Evolutionary conservation across 2,888 invertebrate species (phyloP), one percentile per base, ranked within the genome.

Genomic region (Taenaris catops): DNA sequence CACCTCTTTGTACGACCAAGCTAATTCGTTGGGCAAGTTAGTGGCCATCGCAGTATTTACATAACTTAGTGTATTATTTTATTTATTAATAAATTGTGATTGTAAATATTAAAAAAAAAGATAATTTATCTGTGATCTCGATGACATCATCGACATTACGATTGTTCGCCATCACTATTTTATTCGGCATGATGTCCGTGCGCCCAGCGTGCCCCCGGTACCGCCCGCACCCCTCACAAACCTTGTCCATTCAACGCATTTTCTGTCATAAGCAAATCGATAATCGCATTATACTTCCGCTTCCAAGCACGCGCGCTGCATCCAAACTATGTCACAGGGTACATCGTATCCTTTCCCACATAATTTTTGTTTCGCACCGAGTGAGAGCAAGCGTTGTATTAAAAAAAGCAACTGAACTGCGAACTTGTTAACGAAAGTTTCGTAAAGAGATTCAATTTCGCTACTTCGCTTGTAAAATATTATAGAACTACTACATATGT

Each of bases 241-340:
- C 70, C 72, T 63, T 63, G 62, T 74, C 76, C 83, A 84, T 84
- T 84, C 84, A 84, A 80, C 74, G 81, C 81, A 80, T 78, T 76
- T 76, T 78, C 80, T 81, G 84, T 83, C 80, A 78, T 83, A 80
- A 75, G 78, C 76, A 70, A 81, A 84, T 84, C 84, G 80, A 84
- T 84, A 84, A 80, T 83, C 75, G 74, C 84, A 84, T 79, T 80
- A 74, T 72, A 79, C 80, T 84, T 84, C 84, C 84, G 84, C 66
- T 68, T 73, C 62, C 59, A 66, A 72, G 66, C 72, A 79, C 79
- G 76, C 76, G 73, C 72, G 67, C 50, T 79, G 78, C 80, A 79
- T 70, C 71, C 64, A 58, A 72, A 73, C 63, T 71, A 66, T 65
- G 72, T 68, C 72, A 72, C 61, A 51, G 54, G 55, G 55, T 59